Evolutionary conservation across 2,888 invertebrate species (phyloP), one percentile per base, ranked within the genome.

Genomic region (Syrphus vitripennis): DNA sequence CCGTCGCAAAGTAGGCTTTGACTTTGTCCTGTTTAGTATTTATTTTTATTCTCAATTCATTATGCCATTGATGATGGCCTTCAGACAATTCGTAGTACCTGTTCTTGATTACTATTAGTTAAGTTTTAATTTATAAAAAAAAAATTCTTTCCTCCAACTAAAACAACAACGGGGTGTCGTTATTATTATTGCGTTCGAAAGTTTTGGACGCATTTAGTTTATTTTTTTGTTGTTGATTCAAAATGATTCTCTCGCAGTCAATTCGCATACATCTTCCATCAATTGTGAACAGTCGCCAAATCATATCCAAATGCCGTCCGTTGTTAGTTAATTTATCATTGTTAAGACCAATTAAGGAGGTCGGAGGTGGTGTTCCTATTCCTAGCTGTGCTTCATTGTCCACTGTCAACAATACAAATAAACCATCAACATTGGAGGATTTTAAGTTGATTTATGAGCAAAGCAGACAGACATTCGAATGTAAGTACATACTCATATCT

Each of bases 381-480:
- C 42, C 40, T 40, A 24, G 50, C 16, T 67, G 69, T 10, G 67
- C 61, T 10, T 24, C 50, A 4, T 7, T 48, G 10, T 69, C 76
- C 7, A 72, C 71, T 29, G 19, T 34, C 12, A 14, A 29, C 21
- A 79, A 59, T 3, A 1, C 24, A 9, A n/a, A 24, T 2, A 63
- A 63, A 48, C 88, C 88, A 48, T 79, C 84, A 37, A 88, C 89
- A 16, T 6, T 83, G 12, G 83, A 88, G 14, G 92, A 92, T 88
- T 92, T 90, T 87, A 88, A 94, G 89, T 94, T 94, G 90, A 95
- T 95, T 4, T 96, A 96, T 91, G 93, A 94, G 89, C 93, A 94
- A 89, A 94, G 95, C 21, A 95, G 95, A 92, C 92, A 94, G 80
- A 95, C 95, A 93, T 96, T 95, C 92, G 93, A 94, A 93, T 96